phyloP scores from a whole-genome alignment of 2,797 vertebrate genomes.

The Enteromius argenteus region DNA sequence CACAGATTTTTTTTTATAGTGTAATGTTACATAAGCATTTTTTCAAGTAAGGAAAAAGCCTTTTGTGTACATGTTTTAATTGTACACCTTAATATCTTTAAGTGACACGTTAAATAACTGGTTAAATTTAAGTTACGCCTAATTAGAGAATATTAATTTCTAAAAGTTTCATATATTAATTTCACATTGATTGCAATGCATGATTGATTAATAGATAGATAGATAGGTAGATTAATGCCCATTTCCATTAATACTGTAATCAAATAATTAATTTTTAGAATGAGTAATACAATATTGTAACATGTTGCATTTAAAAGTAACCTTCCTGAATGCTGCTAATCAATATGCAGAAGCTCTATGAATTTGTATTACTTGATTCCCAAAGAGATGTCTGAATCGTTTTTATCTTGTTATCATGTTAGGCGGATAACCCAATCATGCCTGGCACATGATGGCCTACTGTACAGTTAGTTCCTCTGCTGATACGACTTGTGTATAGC shows the following conservation, averaged over 20 bases:
- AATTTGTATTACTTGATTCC: constrained; percentile 28
- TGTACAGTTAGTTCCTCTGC: constrained; percentile 26
- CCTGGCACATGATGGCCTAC: constrained; percentile 24
- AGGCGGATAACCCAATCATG: constrained; percentile 39
- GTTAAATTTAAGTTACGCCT: neutral
- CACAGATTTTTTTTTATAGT: too few species aligned
- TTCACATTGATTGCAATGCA: neutral
- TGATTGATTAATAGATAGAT: neutral
- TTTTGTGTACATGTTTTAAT: neutral
- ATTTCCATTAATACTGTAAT: neutral
- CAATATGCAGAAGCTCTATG: neutral
- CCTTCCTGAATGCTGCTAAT: neutral
- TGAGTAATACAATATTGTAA: neutral
- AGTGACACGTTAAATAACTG: neutral
- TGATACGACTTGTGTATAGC: constrained; percentile 29
- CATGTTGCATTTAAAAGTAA: neutral
- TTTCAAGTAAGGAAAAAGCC: neutral
- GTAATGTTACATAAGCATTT: neutral
- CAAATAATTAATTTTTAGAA: neutral
- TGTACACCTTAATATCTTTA: neutral
- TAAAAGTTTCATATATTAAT: neutral
- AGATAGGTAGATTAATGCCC: too few species aligned
- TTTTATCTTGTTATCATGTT: constrained; percentile 41
- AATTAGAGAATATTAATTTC: neutral
- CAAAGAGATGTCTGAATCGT: constrained; percentile 37